Conservation (phyloP, 2,113 vertebrate genomes). For the Steatornis caripensis region DNA sequence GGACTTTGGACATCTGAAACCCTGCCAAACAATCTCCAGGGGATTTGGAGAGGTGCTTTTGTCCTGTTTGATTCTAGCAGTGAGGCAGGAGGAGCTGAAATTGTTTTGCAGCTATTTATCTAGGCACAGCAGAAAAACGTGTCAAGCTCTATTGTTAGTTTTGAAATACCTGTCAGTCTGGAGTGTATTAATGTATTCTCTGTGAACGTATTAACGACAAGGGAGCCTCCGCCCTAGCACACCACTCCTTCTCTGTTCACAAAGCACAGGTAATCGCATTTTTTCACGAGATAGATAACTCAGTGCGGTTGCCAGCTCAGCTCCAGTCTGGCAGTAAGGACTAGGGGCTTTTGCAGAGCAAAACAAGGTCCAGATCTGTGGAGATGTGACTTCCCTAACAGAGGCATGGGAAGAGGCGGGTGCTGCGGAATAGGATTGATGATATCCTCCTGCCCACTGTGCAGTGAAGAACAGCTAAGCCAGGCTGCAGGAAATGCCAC, state of each 20-base stretch:
- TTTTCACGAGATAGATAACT: background rate
- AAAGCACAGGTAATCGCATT: background rate
- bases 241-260: constrained; percentile 39
- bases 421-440: accelerated
- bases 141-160: background rate
- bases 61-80: background rate
- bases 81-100: background rate
- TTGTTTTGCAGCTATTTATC: background rate
- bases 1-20: background rate
- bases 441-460: accelerated
- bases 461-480: background rate
- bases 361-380: background rate
- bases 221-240: background rate
- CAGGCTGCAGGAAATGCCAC: background rate
- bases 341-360: background rate
- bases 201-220: background rate
- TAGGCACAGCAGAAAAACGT: background rate
- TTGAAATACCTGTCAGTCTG: background rate
- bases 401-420: background rate
- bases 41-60: background rate
- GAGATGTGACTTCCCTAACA: no score
- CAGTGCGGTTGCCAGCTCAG: background rate
- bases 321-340: background rate
- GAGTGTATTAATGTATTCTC: background rate
- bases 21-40: background rate